Evolutionary conservation across 2,797 vertebrate genomes (phyloP).

Genomic region (Oryzias sinensis): DNA sequence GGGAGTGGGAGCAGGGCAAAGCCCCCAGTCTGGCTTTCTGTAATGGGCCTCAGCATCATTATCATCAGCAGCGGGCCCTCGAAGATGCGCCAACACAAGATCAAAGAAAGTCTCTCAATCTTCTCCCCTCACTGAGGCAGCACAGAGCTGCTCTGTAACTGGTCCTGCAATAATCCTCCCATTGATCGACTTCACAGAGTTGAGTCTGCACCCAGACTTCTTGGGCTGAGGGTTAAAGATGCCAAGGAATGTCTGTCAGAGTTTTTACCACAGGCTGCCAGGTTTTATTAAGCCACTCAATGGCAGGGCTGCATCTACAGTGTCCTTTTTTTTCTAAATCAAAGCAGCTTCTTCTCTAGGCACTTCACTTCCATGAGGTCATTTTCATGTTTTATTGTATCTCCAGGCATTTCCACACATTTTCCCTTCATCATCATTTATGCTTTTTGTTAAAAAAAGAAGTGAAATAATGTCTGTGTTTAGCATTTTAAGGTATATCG

Average conservation of each 20-base stretch:
- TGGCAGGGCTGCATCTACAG: constrained; percentile 23
- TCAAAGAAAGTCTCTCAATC: constrained; percentile 76
- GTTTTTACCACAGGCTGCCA: constrained; percentile 53
- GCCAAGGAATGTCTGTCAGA: constrained; percentile 69
- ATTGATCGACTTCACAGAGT: constrained; percentile 75
- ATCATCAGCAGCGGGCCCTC: constrained; percentile 68
- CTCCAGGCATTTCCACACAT: constrained; percentile 51
- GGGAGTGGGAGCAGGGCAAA: constrained; percentile 25
- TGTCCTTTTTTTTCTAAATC: constrained; percentile 20
- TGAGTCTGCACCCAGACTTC: constrained; percentile 58
- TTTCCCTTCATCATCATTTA: constrained; percentile 62
- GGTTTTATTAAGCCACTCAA: constrained; percentile 49
- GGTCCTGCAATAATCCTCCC: constrained; percentile 73
- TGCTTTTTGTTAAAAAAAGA: constrained; percentile 49
- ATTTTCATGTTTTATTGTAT: constrained; percentile 57
- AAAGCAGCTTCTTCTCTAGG: constrained; percentile 49
- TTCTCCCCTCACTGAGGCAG: constrained; percentile 71
- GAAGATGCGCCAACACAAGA: constrained; percentile 66
- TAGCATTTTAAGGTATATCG: constrained; percentile 65
- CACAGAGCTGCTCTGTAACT: constrained; percentile 71
- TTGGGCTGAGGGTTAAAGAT: constrained; percentile 70
- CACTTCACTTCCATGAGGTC: constrained; percentile 38
- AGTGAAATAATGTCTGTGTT: constrained; percentile 62
- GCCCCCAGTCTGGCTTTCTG: constrained; percentile 50
- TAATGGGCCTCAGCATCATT: constrained; percentile 63